phyloP scores from a whole-genome alignment of 2,797 vertebrate genomes.

The Rousettus madagascariensis region DNA sequence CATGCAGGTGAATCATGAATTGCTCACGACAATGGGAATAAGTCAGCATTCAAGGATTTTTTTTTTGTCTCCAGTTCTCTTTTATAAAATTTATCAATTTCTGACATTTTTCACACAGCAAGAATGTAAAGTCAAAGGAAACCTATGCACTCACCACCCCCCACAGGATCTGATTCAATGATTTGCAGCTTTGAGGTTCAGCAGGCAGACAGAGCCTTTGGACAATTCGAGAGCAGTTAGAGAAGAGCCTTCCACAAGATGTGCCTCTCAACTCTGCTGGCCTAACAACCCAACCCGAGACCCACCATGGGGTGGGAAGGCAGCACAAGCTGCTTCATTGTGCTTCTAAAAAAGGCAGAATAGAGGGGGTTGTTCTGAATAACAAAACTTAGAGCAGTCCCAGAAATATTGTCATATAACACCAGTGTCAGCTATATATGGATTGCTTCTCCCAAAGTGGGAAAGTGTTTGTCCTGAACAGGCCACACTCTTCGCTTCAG shows the following conservation, averaged over 20 bases:
- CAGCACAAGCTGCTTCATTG: background rate
- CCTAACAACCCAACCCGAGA: background rate
- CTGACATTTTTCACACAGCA: conserved; percentile 63
- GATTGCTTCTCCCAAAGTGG: background rate
- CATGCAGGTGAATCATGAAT: conserved; percentile 59
- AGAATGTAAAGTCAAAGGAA: conserved; percentile 65
- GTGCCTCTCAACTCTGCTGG: background rate
- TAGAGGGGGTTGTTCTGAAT: conserved; percentile 32
- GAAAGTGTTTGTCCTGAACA: background rate
- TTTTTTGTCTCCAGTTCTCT: conserved; percentile 16
- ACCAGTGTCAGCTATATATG: background rate
- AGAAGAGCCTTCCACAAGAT: background rate
- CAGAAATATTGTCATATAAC: conserved; percentile 27
- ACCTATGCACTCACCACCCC: conserved; percentile 37
- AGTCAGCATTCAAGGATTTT: conserved; percentile 58
- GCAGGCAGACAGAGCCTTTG: conserved; percentile 36
- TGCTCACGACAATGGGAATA: conserved; percentile 63
- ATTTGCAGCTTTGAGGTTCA: conserved; percentile 56
- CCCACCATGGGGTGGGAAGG: background rate
- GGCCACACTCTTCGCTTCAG: background rate
- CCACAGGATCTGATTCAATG: conserved; percentile 18
- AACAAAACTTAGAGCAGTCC: background rate
- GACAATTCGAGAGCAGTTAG: conserved; percentile 22
- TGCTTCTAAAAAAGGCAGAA: conserved; percentile 36
- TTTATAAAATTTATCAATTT: conserved; percentile 66